Percentiles rank a stretch among this genome's conserved stretches.
Evolutionary conservation across 2,113 vertebrate genomes (phyloP).

Genomic region (Peromyscus californicus): DNA sequence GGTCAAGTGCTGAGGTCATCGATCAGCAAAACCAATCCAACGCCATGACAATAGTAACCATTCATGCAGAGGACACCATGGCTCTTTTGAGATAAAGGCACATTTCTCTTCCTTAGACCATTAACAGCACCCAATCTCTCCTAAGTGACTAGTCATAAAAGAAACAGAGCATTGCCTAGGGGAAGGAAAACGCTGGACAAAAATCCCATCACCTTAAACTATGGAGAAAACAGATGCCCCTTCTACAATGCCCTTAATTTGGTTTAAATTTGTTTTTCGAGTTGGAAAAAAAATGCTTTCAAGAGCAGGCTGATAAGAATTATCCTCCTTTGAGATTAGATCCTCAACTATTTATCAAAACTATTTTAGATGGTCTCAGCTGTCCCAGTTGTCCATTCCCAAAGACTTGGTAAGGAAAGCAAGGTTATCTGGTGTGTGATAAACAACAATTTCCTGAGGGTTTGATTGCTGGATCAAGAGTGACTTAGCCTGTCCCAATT

Average conservation of each 20-base stretch:
- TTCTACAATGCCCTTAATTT: slow-evolving; percentile 2
- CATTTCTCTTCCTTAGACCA: neutral
- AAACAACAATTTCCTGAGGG: slow-evolving; percentile 40
- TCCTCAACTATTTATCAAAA: neutral
- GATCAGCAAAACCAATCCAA: slow-evolving; percentile 7
- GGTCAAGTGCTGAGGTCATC: neutral
- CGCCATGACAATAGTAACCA: neutral
- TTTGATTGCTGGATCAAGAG: slow-evolving; percentile 35
- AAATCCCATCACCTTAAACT: slow-evolving; percentile 1
- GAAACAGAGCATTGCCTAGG: neutral
- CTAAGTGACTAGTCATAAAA: neutral
- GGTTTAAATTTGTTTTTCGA: slow-evolving; percentile 39
- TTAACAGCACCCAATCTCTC: neutral
- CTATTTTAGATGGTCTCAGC: neutral
- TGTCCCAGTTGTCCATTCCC: neutral
- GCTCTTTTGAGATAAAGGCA: neutral
- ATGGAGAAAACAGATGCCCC: slow-evolving; percentile 43
- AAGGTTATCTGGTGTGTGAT: slow-evolving; percentile 22
- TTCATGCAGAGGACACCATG: neutral
- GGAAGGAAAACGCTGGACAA: neutral
- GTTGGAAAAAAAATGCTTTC: neutral
- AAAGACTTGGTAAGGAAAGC: neutral
- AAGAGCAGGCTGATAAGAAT: slow-evolving; percentile 49
- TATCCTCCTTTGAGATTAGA: slow-evolving; percentile 8
- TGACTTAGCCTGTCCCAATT: slow-evolving; percentile 39